phyloP scores from a whole-genome alignment of 2,113 vertebrate species.

The Synchiropus splendidus region DNA sequence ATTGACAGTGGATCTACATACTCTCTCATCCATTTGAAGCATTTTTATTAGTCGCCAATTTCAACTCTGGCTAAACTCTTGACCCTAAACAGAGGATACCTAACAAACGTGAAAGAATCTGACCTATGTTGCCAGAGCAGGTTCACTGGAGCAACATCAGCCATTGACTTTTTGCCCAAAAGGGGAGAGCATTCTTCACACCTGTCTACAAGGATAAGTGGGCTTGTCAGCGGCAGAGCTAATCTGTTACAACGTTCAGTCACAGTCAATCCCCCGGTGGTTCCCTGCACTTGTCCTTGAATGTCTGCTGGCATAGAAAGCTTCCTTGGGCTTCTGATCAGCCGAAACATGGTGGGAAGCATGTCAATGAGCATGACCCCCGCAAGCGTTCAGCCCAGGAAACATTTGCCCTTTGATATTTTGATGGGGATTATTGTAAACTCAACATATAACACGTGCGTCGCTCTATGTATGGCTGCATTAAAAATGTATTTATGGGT shows the following conservation, averaged over 20 bases:
- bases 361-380: slow-evolving; percentile 35
- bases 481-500: too few relatives aligned
- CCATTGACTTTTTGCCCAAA: slow-evolving; percentile 50
- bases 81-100: slow-evolving; percentile 26
- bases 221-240: slow-evolving; percentile 58
- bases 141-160: slow-evolving; percentile 37
- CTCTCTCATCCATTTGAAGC: too few relatives aligned
- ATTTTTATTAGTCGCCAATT: too few relatives aligned
- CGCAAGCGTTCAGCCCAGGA: slow-evolving; percentile 14
- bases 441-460: too few relatives aligned
- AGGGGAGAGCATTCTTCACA: slow-evolving; percentile 63
- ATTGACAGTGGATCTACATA: too few relatives aligned
- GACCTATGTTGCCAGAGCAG: slow-evolving; percentile 14
- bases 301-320: slow-evolving; percentile 48
- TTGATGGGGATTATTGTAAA: too few relatives aligned
- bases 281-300: slow-evolving; percentile 58
- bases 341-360: slow-evolving; percentile 41
- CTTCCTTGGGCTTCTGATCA: slow-evolving; percentile 44
- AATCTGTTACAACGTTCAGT: slow-evolving; percentile 69
- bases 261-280: slow-evolving; percentile 58
- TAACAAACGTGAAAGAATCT: slow-evolving; percentile 42
- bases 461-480: too few relatives aligned
- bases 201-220: slow-evolving; percentile 67
- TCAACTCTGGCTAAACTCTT: neutral
- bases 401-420: slow-evolving; percentile 21